These are phyloP conservation scores for Podotricha telesiphe DNA, from an alignment of 2,888 invertebrate species.

Conservation along the genomic window DNA sequence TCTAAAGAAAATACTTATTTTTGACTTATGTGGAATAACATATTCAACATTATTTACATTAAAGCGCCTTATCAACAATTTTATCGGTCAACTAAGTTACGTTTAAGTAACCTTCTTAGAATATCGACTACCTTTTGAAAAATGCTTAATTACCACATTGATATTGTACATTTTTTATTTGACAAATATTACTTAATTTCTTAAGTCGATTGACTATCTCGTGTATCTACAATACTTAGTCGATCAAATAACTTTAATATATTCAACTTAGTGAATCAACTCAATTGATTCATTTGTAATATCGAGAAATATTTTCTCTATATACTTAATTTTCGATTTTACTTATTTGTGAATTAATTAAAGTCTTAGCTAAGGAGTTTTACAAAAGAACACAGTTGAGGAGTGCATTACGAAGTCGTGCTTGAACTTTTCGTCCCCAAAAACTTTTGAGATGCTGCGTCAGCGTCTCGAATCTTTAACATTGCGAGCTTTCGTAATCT, in stretches of 20 bases:
- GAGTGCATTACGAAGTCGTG: neutral
- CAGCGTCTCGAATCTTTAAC: slow-evolving; percentile 30
- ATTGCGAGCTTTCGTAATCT: slow-evolving; percentile 42
- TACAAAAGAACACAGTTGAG: neutral
- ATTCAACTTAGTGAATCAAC: neutral
- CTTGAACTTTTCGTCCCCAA: slow-evolving; percentile 31
- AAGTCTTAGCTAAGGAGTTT: neutral
- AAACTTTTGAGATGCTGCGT: slow-evolving; percentile 40
- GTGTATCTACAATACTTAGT: neutral
- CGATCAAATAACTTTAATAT: neutral
- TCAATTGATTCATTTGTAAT: neutral
- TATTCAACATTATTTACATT: neutral
- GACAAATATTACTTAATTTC: no score
- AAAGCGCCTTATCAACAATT: neutral
- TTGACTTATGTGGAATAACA: neutral
- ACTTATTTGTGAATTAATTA: neutral
- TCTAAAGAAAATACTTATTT: neutral
- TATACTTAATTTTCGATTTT: no score
- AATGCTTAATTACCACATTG: no score
- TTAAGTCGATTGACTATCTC: neutral
- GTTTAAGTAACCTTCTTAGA: neutral
- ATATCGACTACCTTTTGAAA: neutral
- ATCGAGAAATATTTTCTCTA: neutral
- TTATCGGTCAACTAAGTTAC: neutral
- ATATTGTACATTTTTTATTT: neutral